phyloP scores from a whole-genome alignment of 2,113 vertebrate species.

The Apistogramma diplotaenia region DNA sequence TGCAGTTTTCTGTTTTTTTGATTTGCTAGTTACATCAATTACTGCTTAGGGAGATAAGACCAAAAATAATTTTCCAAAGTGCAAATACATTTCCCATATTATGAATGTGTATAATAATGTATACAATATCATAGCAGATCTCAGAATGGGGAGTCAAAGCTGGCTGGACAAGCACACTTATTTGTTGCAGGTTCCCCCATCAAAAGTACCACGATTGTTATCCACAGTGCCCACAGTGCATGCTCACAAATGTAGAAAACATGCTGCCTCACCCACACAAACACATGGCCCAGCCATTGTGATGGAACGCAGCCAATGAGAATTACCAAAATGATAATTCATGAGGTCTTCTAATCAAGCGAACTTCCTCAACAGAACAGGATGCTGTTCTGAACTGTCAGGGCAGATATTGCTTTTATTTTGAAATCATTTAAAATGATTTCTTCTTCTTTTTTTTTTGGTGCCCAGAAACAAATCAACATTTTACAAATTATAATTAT shows the following conservation, averaged over 20 bases:
- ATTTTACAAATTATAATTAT: neutral
- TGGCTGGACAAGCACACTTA: neutral
- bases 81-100: neutral
- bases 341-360: neutral
- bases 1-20: neutral
- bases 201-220: neutral
- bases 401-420: neutral
- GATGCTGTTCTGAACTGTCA: neutral
- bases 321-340: neutral
- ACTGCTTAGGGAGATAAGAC: neutral
- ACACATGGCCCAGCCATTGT: too few species aligned
- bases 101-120: neutral
- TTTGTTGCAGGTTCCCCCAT: neutral
- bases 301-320: too few species aligned
- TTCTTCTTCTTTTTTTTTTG: neutral
- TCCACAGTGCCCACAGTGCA: neutral
- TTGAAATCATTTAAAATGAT: fast-evolving
- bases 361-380: neutral
- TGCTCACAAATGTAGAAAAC: neutral
- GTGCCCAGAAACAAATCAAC: neutral
- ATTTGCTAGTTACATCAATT: neutral
- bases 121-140: neutral
- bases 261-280: too few species aligned
- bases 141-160: neutral
- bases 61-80: neutral